These are phyloP conservation scores for Chrysolina oricalcia DNA, from an alignment of 2,888 invertebrate genomes.

Conservation along the genomic window DNA sequence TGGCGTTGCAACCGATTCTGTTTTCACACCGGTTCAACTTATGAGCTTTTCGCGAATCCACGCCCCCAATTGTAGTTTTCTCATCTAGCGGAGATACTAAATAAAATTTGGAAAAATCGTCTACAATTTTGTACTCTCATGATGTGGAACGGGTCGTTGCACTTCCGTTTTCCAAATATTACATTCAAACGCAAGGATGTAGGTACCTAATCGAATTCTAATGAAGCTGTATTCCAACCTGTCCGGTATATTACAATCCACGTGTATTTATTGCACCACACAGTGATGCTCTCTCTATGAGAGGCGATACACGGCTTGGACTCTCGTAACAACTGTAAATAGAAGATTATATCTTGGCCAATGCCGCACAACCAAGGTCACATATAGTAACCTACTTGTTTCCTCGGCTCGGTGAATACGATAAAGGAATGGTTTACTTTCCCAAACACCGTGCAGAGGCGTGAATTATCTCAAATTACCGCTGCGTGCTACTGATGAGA, in stretches of 20 bases:
- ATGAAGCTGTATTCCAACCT: no score
- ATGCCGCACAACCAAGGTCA: conserved; percentile 6
- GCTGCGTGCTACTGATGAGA: not conserved
- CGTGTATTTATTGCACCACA: not conserved
- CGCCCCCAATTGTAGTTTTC: no score
- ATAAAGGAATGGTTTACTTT: not conserved
- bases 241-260: not conserved
- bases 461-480: not conserved
- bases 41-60: no score
- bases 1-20: no score
- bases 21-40: no score
- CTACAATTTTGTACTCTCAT: no score
- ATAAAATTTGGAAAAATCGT: no score
- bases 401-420: conserved; percentile 1
- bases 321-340: conserved; percentile 11
- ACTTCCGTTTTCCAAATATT: no score
- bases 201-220: no score
- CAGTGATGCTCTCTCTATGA: not conserved
- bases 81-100: no score
- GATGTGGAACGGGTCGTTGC: no score
- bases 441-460: not conserved
- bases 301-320: not conserved
- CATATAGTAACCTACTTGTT: conserved; percentile 7
- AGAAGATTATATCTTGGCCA: conserved; percentile 4
- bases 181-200: no score